Base-by-base conservation (phyloP, 2,113 vertebrate species). In the Hipposideros armiger region DNA sequence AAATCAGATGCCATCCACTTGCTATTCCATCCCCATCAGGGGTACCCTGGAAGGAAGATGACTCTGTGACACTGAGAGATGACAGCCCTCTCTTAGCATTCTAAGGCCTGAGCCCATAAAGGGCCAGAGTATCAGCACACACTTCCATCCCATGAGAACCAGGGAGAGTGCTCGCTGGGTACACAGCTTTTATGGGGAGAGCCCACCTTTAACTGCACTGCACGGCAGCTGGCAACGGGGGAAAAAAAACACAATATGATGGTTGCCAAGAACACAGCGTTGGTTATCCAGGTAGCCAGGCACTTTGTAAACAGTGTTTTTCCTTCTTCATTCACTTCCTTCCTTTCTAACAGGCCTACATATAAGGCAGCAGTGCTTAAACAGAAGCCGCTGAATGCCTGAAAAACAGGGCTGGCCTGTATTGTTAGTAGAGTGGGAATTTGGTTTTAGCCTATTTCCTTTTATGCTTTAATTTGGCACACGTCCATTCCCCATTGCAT, bases 391-490 rank as follows among this genome's bases (percentile, higher is more conserved):
- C 8, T 2, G 13, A 56, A 22, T 2, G 17, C 45, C 16, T 40
- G 30, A 86, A 72, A 83, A 14, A 56, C 16, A 28, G 56, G 64
- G 28, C 78, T 69, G 36, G 66, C 24, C 50, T 86, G 3, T 58
- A 45, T 42, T 11, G 26, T 42, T 56, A 87, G 80, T 0, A 30
- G 69, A 74, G 62, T 9, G 13, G 78, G 47, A 69, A 67, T 72
- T 58, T 50, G 28, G 50, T 70, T 54, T 86, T 22, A 4, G 16
- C 66, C 62, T 64, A 67, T 72, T 76, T 95, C 45, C 66, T 82
- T 72, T 69, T 72, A 77, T 70, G 77, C 56, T 92, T 86, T 62
- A 64, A 83, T 40, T 76, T 77, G 78, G 64, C 54, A 60, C 20
- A 2, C 64, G 10, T 20, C 81, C 72, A 30, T 90, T 87, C 42